Conservation (phyloP, 1,140 invertebrate species). For the Augochlora pura region DNA sequence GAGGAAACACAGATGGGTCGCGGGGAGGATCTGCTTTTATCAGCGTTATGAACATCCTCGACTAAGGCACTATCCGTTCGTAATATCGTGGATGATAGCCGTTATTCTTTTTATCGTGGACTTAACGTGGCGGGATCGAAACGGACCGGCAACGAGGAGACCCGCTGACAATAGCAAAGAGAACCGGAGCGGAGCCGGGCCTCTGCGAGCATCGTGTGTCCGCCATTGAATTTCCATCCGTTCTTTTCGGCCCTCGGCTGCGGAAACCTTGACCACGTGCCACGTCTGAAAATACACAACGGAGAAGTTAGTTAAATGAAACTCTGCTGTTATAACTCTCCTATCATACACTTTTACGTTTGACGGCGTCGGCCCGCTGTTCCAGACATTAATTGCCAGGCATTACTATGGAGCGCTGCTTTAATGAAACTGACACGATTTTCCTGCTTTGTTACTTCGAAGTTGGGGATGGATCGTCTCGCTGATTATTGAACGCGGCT, state of each 20-base stretch:
- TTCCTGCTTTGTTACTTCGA: no score
- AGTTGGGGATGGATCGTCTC: no score
- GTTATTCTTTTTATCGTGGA: slow-evolving; percentile 54
- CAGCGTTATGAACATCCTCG: slow-evolving; percentile 48
- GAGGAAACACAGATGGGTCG: slow-evolving; percentile 28
- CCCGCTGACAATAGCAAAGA: slow-evolving; percentile 21
- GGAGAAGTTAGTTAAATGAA: background rate
- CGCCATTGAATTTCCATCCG: slow-evolving; percentile 45
- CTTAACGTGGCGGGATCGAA: slow-evolving; percentile 21
- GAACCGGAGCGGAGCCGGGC: background rate
- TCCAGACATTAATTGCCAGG: background rate
- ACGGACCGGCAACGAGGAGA: slow-evolving; percentile 24
- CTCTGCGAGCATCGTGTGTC: background rate
- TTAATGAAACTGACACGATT: no score
- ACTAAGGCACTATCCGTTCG: slow-evolving; percentile 44
- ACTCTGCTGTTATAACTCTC: background rate
- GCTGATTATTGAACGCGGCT: no score
- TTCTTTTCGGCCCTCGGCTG: background rate
- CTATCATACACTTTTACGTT: background rate
- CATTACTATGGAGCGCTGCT: no score
- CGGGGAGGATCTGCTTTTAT: slow-evolving; percentile 40
- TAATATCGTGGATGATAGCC: slow-evolving; percentile 53
- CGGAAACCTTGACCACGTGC: slow-evolving; percentile 16
- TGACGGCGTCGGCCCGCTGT: background rate
- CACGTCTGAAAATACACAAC: background rate